Evolutionary conservation across 2,797 vertebrate species (phyloP).

Genomic region (Phrynocephalus vlangalii): DNA sequence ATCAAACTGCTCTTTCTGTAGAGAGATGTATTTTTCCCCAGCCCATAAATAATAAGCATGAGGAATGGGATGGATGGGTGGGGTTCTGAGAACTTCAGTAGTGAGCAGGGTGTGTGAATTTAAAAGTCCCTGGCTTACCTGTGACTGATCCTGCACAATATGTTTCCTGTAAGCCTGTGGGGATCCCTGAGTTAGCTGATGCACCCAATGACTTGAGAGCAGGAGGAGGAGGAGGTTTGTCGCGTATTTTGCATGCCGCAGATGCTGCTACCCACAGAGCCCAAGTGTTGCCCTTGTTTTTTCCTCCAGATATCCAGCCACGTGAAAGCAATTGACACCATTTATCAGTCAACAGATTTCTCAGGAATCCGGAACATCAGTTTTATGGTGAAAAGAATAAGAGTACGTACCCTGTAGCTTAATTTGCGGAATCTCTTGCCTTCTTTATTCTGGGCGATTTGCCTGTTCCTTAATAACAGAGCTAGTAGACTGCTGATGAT

Average conservation of each 20-base stretch:
- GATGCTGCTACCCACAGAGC: background rate
- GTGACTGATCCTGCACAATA: background rate
- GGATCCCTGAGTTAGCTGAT: background rate
- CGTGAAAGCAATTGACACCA: slow-evolving; percentile 94
- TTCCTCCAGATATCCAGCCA: slow-evolving; percentile 93
- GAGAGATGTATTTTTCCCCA: background rate
- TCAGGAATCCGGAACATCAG: slow-evolving; percentile 95
- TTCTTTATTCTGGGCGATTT: background rate
- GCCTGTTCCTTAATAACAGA: background rate
- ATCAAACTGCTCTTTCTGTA: background rate
- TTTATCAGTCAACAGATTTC: slow-evolving; percentile 97
- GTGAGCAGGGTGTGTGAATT: background rate
- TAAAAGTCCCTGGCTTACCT: background rate
- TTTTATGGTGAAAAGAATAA: slow-evolving; percentile 99
- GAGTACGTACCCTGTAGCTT: slow-evolving; percentile 80
- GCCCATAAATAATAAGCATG: background rate
- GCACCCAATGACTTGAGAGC: no score
- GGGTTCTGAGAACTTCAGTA: no score
- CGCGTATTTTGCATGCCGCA: no score
- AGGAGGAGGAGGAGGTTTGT: no score
- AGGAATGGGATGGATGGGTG: no score
- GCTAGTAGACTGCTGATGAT: background rate
- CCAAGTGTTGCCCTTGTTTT: background rate
- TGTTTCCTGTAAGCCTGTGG: background rate
- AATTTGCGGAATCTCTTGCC: background rate